Conservation (phyloP, 2,797 vertebrate species). For the Lagocephalus sceleratus region DNA sequence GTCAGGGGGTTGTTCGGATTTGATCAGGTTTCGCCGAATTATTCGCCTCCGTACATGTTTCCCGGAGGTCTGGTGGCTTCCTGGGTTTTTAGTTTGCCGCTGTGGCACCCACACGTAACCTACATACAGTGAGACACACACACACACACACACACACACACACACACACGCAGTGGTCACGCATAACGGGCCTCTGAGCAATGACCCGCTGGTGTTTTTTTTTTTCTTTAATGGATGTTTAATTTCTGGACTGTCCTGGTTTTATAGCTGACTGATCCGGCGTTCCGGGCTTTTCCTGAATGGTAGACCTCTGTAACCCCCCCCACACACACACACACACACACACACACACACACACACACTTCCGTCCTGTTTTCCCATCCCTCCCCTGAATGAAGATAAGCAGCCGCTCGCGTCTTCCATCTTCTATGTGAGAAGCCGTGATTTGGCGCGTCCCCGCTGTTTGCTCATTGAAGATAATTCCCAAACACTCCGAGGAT, state of each 20-base stretch:
- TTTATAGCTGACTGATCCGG: slow-evolving; percentile 61
- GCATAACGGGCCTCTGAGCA: slow-evolving; percentile 57
- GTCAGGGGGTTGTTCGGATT: no score
- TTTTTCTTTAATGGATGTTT: slow-evolving; percentile 55
- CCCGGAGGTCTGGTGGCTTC: slow-evolving; percentile 14
- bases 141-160: not conserved
- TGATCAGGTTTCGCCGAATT: no score
- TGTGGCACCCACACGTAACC: slow-evolving; percentile 41
- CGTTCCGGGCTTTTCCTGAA: slow-evolving; percentile 30
- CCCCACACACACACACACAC: no score
- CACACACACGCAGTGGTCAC: no score
- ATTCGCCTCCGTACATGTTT: slow-evolving; percentile 4
- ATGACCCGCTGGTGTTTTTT: slow-evolving; percentile 34
- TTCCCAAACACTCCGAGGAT: no score
- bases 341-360: no score
- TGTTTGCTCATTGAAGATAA: no score
- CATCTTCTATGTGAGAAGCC: no score
- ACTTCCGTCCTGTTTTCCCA: not conserved
- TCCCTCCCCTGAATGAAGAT: not conserved
- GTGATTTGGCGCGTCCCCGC: no score
- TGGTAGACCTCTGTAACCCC: slow-evolving; percentile 4
- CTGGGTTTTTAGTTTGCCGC: slow-evolving; percentile 8
- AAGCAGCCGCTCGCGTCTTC: no score
- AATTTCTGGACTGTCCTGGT: slow-evolving; percentile 67
- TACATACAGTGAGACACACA: slow-evolving; percentile 43